These are phyloP conservation scores for Palythoa grandis DNA, from an alignment of 92 coral and sea anemone species.

Conservation along the genomic window DNA sequence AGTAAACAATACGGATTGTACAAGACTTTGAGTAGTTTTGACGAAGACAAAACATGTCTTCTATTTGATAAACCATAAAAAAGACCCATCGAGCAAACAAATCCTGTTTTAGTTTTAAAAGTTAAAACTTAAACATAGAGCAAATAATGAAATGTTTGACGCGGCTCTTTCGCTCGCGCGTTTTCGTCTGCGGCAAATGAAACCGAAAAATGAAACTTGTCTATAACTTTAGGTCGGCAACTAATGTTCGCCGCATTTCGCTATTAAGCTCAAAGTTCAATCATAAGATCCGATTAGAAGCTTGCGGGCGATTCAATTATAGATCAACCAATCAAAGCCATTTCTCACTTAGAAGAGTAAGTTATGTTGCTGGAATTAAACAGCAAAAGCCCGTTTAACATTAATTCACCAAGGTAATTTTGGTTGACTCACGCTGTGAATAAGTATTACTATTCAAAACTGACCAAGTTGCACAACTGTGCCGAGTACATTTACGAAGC, in stretches of 20 bases:
- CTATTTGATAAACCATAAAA: constrained; percentile 21
- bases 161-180: background rate
- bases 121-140: background rate
- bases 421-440: constrained; percentile 29
- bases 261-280: constrained; percentile 9
- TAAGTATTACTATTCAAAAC: constrained; percentile 18
- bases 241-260: constrained; percentile 2
- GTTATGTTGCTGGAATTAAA: constrained; percentile 28
- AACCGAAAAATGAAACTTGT: background rate
- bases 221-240: background rate
- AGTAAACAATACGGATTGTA: constrained; percentile 18
- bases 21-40: constrained; percentile 1
- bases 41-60: constrained; percentile 38
- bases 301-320: constrained; percentile 33
- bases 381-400: constrained; percentile 14
- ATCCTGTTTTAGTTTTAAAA: background rate
- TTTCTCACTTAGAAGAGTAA: constrained; percentile 16
- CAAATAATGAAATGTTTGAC: background rate
- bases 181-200: background rate
- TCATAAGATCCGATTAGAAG: constrained; percentile 32
- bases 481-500: background rate
- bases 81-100: background rate
- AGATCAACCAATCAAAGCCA: constrained; percentile 31
- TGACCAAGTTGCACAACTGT: constrained; percentile 21
- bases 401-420: constrained; percentile 29